Conservation (phyloP, 2,113 vertebrate species). For the Pollimyrus isidori region DNA sequence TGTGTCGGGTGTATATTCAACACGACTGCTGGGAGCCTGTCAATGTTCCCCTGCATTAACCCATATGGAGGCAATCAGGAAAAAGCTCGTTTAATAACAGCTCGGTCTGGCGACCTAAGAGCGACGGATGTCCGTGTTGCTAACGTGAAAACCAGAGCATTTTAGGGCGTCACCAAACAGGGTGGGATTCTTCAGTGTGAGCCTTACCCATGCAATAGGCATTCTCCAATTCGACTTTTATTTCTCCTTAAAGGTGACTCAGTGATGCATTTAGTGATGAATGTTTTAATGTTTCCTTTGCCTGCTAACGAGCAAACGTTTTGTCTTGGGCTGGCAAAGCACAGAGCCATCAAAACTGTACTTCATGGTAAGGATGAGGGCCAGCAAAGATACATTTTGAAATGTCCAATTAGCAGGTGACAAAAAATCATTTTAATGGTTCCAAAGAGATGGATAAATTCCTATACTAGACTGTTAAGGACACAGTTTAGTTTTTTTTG, state of each 20-base stretch:
- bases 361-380: neutral
- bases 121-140: conserved; percentile 37
- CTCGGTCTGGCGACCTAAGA: conserved; percentile 48
- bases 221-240: neutral
- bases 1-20: neutral
- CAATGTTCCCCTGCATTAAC: conserved; percentile 17
- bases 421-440: neutral
- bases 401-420: neutral
- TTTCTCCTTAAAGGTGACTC: neutral
- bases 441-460: neutral
- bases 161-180: neutral
- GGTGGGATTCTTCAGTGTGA: neutral
- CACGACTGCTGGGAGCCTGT: neutral
- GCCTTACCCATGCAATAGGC: neutral
- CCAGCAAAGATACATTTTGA: neutral
- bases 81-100: conserved; percentile 48
- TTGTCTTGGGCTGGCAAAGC: neutral
- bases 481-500: neutral
- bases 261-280: neutral
- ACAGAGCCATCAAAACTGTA: neutral
- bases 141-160: neutral
- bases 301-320: neutral
- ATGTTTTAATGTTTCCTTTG: neutral
- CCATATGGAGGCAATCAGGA: conserved; percentile 50
- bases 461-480: neutral